Evolutionary conservation across 2,797 vertebrate genomes (phyloP), one percentile per base, ranked within the genome.

Genomic region (Coracias cyanogaster): DNA sequence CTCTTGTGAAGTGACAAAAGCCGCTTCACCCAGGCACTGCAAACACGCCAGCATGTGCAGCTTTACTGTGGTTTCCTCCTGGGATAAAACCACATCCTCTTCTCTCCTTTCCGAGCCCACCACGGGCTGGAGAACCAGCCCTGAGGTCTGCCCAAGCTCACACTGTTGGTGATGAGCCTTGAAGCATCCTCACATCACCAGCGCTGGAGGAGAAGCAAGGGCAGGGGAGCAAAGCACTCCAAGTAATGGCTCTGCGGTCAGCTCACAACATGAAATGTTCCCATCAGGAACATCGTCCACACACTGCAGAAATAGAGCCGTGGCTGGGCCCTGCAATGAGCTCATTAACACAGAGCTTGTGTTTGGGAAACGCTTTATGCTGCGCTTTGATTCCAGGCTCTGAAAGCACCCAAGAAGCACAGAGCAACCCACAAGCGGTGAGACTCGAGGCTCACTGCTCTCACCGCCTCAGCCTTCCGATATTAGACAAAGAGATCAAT

Each of bases 41-140:
- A 11, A 43, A 48, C 78, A 33, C 8, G 15, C 33, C 2, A 3
- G 10, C 3, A 0, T 1, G 2, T 0, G 4, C 35, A 4, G 29
- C 0, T 6, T 6, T 31, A 5, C 7, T 58, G 58, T 8, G 45
- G 31, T 31, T 46, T 64, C 62, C 71, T 33, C 57, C 14, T 1
- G 20, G 76, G 35, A 41, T 7, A 48, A 41, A 58, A 54, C 12
- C 5, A 0, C 82, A 70, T 28, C 28, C 33, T 21, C 46, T 18
- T 49, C 79, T 20, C 86, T 60, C 66, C 49, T n/a, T n/a, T 46
- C 71, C 2, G 48, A 52, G 45, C 64, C 31, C 31, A 62, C 15
- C 33, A 12, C 0, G 1, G 48, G 31, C 29, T 3, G 5, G 10
- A 55, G 51, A 37, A 28, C 10, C 54, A 45, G 45, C 28, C 49